Evolutionary conservation across 2,113 vertebrate genomes (phyloP), one percentile per base, ranked within the genome.

Genomic region (Telmatochromis brachygnathus): DNA sequence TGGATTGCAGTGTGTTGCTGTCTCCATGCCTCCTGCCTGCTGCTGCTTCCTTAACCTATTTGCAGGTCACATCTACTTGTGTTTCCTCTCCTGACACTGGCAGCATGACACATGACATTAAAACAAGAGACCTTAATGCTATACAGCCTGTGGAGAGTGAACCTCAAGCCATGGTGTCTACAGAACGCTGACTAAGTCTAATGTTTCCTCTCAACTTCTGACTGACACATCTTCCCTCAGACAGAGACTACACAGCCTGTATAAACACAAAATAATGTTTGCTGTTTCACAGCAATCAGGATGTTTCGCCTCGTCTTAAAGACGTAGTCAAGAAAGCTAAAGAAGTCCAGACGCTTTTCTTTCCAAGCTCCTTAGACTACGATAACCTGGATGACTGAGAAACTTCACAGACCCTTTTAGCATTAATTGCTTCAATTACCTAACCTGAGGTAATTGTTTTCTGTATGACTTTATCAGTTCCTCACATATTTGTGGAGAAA

Each of bases 11-110:
- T 81, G 45, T 68, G 83, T 55, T 53, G 21, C 39, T 85, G 54
- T 85, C 83, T 79, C 51, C 26, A 79, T 82, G 70, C 79, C 62
- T 85, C 12, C 68, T 49, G 42, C 86, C 86, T 37, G 55, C 81
- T 85, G 81, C 68, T 12, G 62, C 53, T 84, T 77, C 85, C 26
- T 86, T 79, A 62, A 88, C 87, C 85, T 87, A 60, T 84, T 35
- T 81, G 68, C 87, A 56, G 60, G 90, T 90, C 91, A 91, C 28
- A 80, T 91, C 65, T 60, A 82, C 56, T 80, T 60, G 60, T 51
- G 55, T 75, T 87, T 81, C 62, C 13, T 81, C 79, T 81, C 33
- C 79, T 84, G 88, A 90, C 87, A 39, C 51, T 21, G 79, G 19
- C 89, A 82, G 75, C 81, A 28, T 21, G 91, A 89, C 82, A 82